Base-by-base conservation (phyloP, 2,888 invertebrate species). In the Hermaeophaga mercurialis region DNA sequence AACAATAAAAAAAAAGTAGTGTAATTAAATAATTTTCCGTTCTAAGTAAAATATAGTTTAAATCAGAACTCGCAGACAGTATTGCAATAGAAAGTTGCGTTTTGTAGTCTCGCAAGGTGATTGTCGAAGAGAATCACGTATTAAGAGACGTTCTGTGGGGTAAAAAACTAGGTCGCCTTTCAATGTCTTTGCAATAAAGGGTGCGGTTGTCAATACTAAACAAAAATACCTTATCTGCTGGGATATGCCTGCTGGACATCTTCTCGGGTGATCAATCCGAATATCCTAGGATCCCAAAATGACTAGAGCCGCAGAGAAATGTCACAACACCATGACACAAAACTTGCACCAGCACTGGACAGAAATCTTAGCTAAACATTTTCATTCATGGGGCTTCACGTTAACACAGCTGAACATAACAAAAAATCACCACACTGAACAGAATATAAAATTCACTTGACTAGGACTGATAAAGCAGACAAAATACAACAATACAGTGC, bases 181-280 rank as follows among this genome's bases (percentile, higher is more conserved):
- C 67, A 48, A 58, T 45, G 69, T 70, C 69, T 69, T 65, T 64
- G 66, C 56, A 64, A 65, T 62, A 66, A 71, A 73, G 74, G 74
- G 75, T 73, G 74, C 74, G 75, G 74, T 85, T 85, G 76, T 39
- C 78, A 67, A 66, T 64, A 47, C 82, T 80, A 54, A 54, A 56
- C 45, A 54, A 54, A 59, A 48, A 52, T 80, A 89, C 90, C 89
- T 90, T 90, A 83, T 90, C 89, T 80, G 89, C 87, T 78, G 90
- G 89, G 81, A 89, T 86, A 81, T 87, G 88, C 82, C 89, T 88
- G 78, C 85, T 85, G 81, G 88, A 87, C 88, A 88, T 88, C 80
- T 81, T 82, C 80, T 79, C 78, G 79, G 48, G 44, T 47, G 45
- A 43, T 44, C 46, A 47, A 61, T 62, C 59, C 63, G 59, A 44